phyloP scores from a whole-genome alignment of 1,140 invertebrate species.

The Acromyrmex charruanus region DNA sequence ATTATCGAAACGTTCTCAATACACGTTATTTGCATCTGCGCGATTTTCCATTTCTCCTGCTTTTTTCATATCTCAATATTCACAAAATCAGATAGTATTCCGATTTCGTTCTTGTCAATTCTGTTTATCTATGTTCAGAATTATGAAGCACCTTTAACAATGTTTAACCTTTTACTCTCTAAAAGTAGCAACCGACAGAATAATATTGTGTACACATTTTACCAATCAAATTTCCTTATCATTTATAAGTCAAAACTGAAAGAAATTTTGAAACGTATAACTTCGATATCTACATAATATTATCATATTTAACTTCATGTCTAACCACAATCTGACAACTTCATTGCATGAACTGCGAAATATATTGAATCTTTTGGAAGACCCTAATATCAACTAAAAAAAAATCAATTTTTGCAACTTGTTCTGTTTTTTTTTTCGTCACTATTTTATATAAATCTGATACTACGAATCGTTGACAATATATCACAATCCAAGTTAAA shows the following conservation, averaged over 20 bases:
- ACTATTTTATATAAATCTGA: not conserved
- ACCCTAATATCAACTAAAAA: not conserved
- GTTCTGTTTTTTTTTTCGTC: not conserved
- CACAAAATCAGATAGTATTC: not conserved
- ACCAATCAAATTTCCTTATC: not conserved
- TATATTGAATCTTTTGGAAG: not conserved
- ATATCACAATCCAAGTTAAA: not conserved
- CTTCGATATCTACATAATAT: not conserved
- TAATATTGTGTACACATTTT: not conserved
- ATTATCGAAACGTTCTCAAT: slow-evolving; percentile 26
- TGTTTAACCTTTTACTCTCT: not conserved
- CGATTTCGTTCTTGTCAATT: not conserved
- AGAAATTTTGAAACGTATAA: not conserved
- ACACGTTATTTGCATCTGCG: not conserved
- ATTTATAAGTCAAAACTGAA: not conserved
- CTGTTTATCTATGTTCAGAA: not conserved
- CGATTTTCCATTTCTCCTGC: not conserved
- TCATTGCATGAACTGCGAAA: not conserved
- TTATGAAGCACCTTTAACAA: not conserved
- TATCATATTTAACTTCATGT: not conserved
- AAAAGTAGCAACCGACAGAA: not conserved
- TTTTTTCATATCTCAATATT: not conserved
- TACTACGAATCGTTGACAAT: slow-evolving; percentile 2
- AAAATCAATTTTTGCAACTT: not conserved
- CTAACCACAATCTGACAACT: not conserved